phyloP scores from a whole-genome alignment of 2,888 invertebrate genomes.

The Ernsta delagoae region DNA sequence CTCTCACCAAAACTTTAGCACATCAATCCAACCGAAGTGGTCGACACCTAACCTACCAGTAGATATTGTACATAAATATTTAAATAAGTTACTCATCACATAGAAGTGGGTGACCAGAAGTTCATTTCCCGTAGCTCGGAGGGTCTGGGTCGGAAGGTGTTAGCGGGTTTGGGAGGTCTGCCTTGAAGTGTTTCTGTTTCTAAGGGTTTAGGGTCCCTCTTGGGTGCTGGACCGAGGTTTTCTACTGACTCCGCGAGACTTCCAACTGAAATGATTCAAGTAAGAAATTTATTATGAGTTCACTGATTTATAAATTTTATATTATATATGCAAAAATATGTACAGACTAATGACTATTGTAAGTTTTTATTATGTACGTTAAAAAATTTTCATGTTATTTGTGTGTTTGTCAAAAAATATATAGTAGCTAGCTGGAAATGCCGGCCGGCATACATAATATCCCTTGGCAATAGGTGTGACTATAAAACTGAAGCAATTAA shows the following conservation, averaged over 20 bases:
- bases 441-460: too few relatives aligned
- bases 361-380: too few relatives aligned
- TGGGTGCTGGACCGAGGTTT: slow-evolving; percentile 73
- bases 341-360: too few relatives aligned
- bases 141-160: slow-evolving; percentile 83
- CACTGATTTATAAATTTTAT: too few relatives aligned
- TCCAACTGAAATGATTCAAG: slow-evolving; percentile 50
- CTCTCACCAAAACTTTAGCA: not conserved
- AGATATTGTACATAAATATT: not conserved
- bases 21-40: slow-evolving; percentile 21
- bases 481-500: not conserved
- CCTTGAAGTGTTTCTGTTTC: slow-evolving; percentile 50
- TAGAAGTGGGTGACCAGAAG: slow-evolving; percentile 94
- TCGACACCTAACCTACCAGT: not conserved
- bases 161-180: slow-evolving; percentile 59
- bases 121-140: slow-evolving; percentile 93
- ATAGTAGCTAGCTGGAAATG: too few relatives aligned
- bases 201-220: slow-evolving; percentile 50
- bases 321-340: too few relatives aligned
- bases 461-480: not conserved
- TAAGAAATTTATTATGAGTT: not conserved
- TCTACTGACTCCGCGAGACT: slow-evolving; percentile 75
- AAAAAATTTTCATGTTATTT: too few relatives aligned
- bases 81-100: slow-evolving; percentile 78
- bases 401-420: too few relatives aligned